Conservation (phyloP, 2,113 vertebrate species). For the Amphilophus citrinellus region DNA sequence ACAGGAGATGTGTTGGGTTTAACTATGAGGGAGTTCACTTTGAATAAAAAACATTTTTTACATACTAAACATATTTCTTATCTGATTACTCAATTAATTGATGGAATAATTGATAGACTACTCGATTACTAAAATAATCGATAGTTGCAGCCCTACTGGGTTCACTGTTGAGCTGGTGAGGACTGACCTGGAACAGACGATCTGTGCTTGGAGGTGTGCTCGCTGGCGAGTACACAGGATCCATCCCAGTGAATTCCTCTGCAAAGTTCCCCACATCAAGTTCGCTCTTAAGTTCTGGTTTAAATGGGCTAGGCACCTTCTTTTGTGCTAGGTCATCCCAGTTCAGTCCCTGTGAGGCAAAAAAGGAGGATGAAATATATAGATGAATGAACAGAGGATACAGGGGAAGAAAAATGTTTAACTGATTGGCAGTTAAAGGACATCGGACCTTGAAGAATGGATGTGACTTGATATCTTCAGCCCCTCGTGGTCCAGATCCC, state of each 20-base stretch:
- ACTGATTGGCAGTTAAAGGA: neutral
- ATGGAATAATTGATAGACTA: no score
- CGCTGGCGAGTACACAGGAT: conserved; percentile 91
- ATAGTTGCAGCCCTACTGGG: no score
- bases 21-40: neutral
- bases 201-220: conserved; percentile 89
- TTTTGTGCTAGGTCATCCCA: conserved; percentile 87
- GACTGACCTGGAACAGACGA: conserved; percentile 87
- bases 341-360: conserved; percentile 82
- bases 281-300: conserved; percentile 89
- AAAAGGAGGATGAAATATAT: conserved; percentile 7
- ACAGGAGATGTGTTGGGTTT: neutral
- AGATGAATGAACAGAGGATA: neutral
- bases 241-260: conserved; percentile 92
- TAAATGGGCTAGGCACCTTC: conserved; percentile 87
- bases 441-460: conserved; percentile 88
- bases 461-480: conserved; percentile 89
- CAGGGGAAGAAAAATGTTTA: neutral
- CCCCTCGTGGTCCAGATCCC: conserved; percentile 87
- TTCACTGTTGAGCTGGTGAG: neutral
- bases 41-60: neutral
- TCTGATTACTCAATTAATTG: no score
- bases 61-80: no score
- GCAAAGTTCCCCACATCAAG: conserved; percentile 92
- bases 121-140: no score